These are phyloP conservation scores for Montipora efflorescens DNA, from an alignment of 64 coral and sea anemone genomes.

Conservation along the genomic window DNA sequence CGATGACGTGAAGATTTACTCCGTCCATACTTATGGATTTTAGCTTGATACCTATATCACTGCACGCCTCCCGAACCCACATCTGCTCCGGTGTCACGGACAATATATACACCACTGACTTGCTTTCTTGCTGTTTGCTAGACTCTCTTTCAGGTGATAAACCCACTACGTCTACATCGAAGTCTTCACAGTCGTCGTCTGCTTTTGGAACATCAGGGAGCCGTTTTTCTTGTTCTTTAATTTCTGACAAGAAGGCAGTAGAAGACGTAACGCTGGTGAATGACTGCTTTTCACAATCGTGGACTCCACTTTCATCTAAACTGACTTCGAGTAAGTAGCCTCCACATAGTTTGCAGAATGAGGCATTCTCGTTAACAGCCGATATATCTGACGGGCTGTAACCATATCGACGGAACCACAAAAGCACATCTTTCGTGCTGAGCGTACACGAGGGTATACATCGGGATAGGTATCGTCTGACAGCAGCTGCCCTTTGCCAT, in stretches of 20 bases:
- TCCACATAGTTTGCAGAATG: conserved; percentile 68
- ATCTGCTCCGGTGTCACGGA: conserved; percentile 55
- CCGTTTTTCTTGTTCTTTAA: conserved; percentile 50
- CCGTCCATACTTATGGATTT: conserved; percentile 58
- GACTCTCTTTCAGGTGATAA: background rate
- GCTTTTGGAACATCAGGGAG: conserved; percentile 47
- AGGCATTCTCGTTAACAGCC: background rate
- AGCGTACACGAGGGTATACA: conserved; percentile 31
- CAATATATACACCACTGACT: conserved; percentile 11
- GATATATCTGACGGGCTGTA: conserved; percentile 62
- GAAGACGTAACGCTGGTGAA: conserved; percentile 33
- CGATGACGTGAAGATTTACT: conserved; percentile 52
- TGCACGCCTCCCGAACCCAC: conserved; percentile 73
- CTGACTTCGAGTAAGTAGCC: background rate
- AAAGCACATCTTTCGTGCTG: conserved; percentile 74
- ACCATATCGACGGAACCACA: conserved; percentile 83
- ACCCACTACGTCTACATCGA: conserved; percentile 82
- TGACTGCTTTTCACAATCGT: conserved; percentile 4
- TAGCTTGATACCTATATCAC: conserved; percentile 71
- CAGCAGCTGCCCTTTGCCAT: conserved; percentile 84
- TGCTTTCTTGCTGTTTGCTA: conserved; percentile 18
- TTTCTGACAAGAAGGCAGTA: conserved; percentile 38
- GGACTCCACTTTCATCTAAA: conserved; percentile 14
- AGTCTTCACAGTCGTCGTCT: conserved; percentile 23
- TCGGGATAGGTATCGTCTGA: conserved; percentile 42